Conservation (phyloP, 2,888 invertebrate species). For the Sabatieria punctata region DNA sequence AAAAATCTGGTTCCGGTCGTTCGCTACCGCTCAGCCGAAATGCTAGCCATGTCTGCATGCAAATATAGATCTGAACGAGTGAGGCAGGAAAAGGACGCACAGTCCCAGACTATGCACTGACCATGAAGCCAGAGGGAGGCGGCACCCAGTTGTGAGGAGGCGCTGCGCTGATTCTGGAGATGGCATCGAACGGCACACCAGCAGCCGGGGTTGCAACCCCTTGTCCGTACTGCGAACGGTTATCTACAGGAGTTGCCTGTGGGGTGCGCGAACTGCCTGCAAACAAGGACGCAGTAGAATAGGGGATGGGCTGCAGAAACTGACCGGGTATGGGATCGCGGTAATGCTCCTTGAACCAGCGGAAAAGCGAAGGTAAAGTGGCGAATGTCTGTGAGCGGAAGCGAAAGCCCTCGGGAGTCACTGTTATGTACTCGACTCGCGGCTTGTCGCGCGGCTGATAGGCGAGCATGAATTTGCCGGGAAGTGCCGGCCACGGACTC, state of each 20-base stretch:
- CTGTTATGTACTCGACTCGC: constrained; percentile 76
- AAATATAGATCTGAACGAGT: too few relatives aligned
- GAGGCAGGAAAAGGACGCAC: too few relatives aligned
- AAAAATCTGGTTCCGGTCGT: too few relatives aligned
- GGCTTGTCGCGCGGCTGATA: constrained; percentile 70
- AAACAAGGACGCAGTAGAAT: background rate
- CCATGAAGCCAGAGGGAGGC: too few relatives aligned
- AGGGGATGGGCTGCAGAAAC: background rate
- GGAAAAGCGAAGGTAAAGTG: constrained; percentile 56
- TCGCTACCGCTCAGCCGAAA: too few relatives aligned
- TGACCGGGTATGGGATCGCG: constrained; percentile 60
- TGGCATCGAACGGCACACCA: background rate
- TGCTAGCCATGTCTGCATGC: too few relatives aligned
- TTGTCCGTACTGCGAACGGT: background rate
- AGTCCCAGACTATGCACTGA: too few relatives aligned
- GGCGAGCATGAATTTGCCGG: constrained; percentile 80
- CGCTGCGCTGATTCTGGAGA: background rate
- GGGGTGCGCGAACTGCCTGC: background rate
- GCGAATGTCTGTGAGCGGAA: constrained; percentile 69
- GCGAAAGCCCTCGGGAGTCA: constrained; percentile 76
- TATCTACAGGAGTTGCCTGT: background rate
- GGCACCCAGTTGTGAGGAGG: background rate
- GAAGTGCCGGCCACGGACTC: constrained; percentile 15
- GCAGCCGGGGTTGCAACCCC: background rate
- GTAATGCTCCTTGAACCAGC: constrained; percentile 97